A percentile compares a stretch with the other conserved stretches of the same genome.
These are phyloP conservation scores for Origma solitaria DNA, from an alignment of 2,113 vertebrate genomes.

Conservation along the genomic window DNA sequence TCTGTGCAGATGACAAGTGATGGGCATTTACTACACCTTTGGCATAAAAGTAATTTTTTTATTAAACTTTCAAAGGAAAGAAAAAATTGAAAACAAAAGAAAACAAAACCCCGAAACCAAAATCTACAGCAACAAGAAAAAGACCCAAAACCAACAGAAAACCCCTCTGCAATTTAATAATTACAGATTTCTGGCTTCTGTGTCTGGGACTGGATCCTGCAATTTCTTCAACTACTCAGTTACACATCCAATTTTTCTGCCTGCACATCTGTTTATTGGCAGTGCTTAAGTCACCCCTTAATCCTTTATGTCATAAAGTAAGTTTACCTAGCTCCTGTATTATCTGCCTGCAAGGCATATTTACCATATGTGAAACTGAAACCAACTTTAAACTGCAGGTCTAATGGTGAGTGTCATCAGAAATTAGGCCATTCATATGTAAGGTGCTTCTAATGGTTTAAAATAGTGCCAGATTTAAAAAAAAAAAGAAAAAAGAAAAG, in stretches of 20 bases:
- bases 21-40: neutral
- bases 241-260: neutral
- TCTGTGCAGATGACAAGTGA: neutral
- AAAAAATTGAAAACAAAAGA: neutral
- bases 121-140: neutral
- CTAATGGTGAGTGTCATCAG: neutral
- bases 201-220: neutral
- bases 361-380: neutral
- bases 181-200: neutral
- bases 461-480: neutral
- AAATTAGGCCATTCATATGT: neutral
- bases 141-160: neutral
- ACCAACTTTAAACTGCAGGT: neutral
- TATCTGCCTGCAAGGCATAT: neutral
- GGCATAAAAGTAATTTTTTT: neutral
- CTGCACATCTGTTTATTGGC: neutral
- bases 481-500: neutral
- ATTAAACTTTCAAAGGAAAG: neutral
- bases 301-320: neutral
- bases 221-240: neutral
- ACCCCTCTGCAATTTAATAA: neutral
- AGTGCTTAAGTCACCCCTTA: neutral
- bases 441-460: neutral
- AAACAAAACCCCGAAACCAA: neutral
- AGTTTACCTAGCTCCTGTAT: neutral